These are phyloP conservation scores for Acromyrmex heyeri DNA, from an alignment of 1,140 invertebrate genomes.

Conservation along the genomic window DNA sequence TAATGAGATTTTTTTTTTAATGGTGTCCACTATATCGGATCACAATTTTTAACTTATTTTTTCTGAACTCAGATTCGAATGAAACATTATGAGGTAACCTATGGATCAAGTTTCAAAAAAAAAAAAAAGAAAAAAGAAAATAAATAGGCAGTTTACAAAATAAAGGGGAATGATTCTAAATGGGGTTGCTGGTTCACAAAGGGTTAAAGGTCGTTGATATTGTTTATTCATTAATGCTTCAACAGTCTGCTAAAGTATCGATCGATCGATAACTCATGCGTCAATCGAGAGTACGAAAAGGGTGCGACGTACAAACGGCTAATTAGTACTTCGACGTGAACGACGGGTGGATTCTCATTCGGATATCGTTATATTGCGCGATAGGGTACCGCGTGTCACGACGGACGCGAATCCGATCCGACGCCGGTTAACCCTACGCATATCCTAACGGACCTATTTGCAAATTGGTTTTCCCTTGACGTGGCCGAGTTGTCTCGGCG, in stretches of 20 bases:
- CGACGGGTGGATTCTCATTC: slow-evolving; percentile 61
- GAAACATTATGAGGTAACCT: too few species aligned
- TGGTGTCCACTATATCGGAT: too few species aligned
- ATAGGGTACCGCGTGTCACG: slow-evolving; percentile 47
- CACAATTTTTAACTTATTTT: too few species aligned
- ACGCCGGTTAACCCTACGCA: slow-evolving; percentile 65
- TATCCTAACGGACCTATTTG: slow-evolving; percentile 74
- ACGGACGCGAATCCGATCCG: slow-evolving; percentile 68
- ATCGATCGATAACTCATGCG: slow-evolving; percentile 61
- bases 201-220: too few species aligned
- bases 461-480: slow-evolving; percentile 77
- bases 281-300: slow-evolving; percentile 23
- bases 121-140: too few species aligned
- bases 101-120: too few species aligned
- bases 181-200: too few species aligned
- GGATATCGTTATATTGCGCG: slow-evolving; percentile 48
- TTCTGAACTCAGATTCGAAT: too few species aligned
- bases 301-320: slow-evolving; percentile 37
- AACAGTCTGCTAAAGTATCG: slow-evolving; percentile 6
- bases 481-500: slow-evolving; percentile 54
- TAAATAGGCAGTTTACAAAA: too few species aligned
- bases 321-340: slow-evolving; percentile 74
- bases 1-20: too few species aligned
- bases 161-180: too few species aligned
- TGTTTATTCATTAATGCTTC: neutral